Conservation (phyloP, 2,797 vertebrate species). For the Anguilla megastoma region DNA sequence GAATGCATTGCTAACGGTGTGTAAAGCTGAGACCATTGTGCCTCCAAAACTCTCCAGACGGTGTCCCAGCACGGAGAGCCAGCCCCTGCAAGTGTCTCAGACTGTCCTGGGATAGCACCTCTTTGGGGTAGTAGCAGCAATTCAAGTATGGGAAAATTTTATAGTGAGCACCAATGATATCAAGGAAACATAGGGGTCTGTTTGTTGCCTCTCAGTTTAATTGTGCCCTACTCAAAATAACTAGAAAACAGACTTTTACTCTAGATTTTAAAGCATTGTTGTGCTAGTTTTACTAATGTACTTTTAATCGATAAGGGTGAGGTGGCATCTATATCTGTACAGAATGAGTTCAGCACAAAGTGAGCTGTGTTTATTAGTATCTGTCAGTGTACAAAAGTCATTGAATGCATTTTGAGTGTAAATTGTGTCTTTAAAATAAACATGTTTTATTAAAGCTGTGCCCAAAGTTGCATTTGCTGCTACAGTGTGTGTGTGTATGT, state of each 20-base stretch:
- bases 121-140: not conserved
- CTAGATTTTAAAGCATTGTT: constrained; percentile 2
- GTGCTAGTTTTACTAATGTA: constrained; percentile 1
- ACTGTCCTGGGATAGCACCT: not conserved
- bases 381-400: constrained; percentile 6
- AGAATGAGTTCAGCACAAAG: not conserved
- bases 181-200: not conserved
- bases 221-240: not conserved
- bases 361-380: constrained; percentile 5
- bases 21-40: not conserved
- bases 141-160: not conserved
- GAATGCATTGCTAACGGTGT: not conserved
- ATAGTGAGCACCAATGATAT: not conserved
- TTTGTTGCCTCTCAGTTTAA: not conserved
- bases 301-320: not conserved
- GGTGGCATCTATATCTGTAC: not conserved
- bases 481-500: not conserved
- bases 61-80: not conserved
- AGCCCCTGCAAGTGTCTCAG: not conserved
- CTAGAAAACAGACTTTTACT: not conserved
- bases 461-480: not conserved
- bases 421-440: constrained; percentile 38
- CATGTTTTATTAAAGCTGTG: constrained; percentile 17
- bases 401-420: constrained; percentile 30
- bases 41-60: not conserved